phyloP scores from a whole-genome alignment of 2,888 invertebrate genomes.

The Dexiosoma caninum region DNA sequence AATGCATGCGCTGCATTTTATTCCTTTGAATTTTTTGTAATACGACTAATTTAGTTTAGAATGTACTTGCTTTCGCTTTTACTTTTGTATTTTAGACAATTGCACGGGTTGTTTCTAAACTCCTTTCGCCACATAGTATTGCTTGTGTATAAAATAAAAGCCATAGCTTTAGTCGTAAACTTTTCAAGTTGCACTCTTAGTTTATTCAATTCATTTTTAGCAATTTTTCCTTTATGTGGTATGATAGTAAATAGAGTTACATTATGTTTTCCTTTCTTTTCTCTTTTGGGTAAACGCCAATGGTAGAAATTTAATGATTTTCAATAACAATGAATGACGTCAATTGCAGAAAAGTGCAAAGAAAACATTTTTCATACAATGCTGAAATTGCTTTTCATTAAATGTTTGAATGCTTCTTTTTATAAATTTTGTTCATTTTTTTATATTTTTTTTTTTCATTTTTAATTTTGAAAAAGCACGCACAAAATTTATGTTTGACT shows the following conservation, averaged over 20 bases:
- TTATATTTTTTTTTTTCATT: neutral
- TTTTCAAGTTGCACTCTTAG: neutral
- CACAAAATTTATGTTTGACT: constrained; percentile 56
- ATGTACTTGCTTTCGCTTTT: constrained; percentile 44
- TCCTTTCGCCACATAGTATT: neutral
- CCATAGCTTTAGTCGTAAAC: no score
- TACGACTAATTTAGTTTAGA: constrained; percentile 56
- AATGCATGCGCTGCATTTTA: constrained; percentile 58
- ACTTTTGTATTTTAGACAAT: neutral
- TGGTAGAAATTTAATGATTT: constrained; percentile 29
- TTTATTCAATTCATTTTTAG: neutral
- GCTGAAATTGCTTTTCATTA: neutral
- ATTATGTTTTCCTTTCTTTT: neutral
- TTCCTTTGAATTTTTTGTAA: constrained; percentile 42
- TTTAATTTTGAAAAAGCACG: constrained; percentile 33
- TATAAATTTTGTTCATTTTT: neutral
- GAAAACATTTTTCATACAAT: neutral
- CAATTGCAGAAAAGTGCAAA: constrained; percentile 40
- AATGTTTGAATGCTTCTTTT: constrained; percentile 13
- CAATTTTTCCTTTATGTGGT: constrained; percentile 5
- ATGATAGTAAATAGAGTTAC: constrained; percentile 32
- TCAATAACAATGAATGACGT: constrained; percentile 52
- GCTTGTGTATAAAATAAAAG: neutral
- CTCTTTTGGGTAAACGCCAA: constrained; percentile 46
- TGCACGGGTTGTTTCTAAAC: neutral